A percentile compares a stretch with the other conserved stretches of the same genome.
Evolutionary conservation across 2,113 vertebrate species (phyloP).

Genomic region (Cavia aperea): DNA sequence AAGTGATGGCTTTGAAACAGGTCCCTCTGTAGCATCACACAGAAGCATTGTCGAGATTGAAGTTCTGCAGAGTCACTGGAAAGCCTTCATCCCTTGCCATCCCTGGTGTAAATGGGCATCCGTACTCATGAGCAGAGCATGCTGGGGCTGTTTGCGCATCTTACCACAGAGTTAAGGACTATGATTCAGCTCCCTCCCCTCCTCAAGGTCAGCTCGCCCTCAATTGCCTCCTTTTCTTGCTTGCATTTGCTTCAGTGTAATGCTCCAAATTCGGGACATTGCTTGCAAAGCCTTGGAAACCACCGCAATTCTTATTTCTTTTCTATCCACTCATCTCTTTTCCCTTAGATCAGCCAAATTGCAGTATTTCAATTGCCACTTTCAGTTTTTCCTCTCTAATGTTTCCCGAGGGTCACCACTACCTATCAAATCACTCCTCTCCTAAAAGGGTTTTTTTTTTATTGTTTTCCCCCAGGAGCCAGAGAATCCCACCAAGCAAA

Average conservation of each 20-base stretch:
- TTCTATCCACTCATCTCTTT: neutral
- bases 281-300: neutral
- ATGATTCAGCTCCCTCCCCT: neutral
- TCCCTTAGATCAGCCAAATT: neutral
- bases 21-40: neutral
- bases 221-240: neutral
- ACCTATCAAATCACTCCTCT: neutral
- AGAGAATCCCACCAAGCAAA: neutral
- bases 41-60: neutral
- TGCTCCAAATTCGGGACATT: neutral
- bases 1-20: neutral
- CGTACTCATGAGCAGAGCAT: neutral
- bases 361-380: neutral
- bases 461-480: neutral
- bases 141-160: neutral
- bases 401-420: neutral
- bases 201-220: conserved; percentile 23
- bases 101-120: neutral
- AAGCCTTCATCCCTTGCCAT: neutral
- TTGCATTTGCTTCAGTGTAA: neutral
- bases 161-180: neutral
- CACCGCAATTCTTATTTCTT: neutral
- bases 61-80: neutral
- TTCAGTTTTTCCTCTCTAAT: neutral
- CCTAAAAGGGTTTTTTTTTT: neutral